Conservation (phyloP, 2,888 invertebrate genomes). For the Oxystoma pomonae region DNA sequence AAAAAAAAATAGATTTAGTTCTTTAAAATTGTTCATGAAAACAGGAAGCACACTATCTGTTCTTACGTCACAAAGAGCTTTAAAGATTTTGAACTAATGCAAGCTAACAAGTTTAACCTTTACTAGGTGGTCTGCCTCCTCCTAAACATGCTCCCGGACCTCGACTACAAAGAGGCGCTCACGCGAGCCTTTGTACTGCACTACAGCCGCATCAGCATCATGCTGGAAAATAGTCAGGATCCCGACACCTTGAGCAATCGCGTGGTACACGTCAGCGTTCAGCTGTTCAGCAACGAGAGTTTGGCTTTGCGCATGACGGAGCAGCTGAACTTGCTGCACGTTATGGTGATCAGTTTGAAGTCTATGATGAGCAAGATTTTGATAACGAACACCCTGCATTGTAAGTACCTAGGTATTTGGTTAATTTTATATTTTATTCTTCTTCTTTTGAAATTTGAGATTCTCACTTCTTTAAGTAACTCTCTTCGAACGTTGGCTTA, state of each 20-base stretch:
- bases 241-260: slow-evolving; percentile 91
- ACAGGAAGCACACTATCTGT: too few relatives aligned
- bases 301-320: slow-evolving; percentile 89
- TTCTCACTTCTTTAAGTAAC: too few relatives aligned
- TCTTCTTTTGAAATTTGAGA: too few relatives aligned
- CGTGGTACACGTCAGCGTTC: slow-evolving; percentile 96
- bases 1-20: too few relatives aligned
- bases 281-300: slow-evolving; percentile 92
- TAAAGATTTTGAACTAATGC: too few relatives aligned
- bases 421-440: too few relatives aligned
- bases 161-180: slow-evolving; percentile 90
- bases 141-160: slow-evolving; percentile 85
- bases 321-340: slow-evolving; percentile 83
- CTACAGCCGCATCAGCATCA: slow-evolving; percentile 90
- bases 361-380: slow-evolving; percentile 93
- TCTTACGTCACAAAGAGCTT: too few relatives aligned
- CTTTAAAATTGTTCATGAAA: too few relatives aligned
- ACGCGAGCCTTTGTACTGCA: slow-evolving; percentile 94
- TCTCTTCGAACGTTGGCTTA: too few relatives aligned
- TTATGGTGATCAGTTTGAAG: slow-evolving; percentile 86
- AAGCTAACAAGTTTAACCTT: background rate
- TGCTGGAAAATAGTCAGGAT: slow-evolving; percentile 80
- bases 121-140: slow-evolving; percentile 78
- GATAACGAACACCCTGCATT: slow-evolving; percentile 81
- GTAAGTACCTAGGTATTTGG: slow-evolving; percentile 47